phyloP scores from a whole-genome alignment of 2,888 invertebrate species.

The Crematogaster levior region DNA sequence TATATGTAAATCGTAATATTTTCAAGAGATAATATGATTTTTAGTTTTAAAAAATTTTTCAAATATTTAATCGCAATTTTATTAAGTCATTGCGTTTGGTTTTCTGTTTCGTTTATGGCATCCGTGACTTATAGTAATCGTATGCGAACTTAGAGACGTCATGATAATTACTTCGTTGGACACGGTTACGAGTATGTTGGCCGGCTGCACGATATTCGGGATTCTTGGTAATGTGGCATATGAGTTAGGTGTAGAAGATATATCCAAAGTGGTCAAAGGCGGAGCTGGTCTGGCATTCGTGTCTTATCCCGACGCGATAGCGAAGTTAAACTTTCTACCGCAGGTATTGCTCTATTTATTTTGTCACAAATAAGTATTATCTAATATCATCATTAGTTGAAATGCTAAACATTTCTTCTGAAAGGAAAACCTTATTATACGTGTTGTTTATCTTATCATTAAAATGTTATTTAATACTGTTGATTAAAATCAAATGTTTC shows the following conservation, averaged over 20 bases:
- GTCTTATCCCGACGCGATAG: conserved; percentile 94
- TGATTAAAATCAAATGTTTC: not conserved
- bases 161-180: conserved; percentile 93
- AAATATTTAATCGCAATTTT: not conserved
- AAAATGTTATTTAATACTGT: not conserved
- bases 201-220: conserved; percentile 94
- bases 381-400: not conserved
- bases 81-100: not conserved
- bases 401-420: too few species aligned
- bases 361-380: not conserved
- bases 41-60: not conserved
- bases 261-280: conserved; percentile 89
- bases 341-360: conserved; percentile 81
- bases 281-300: conserved; percentile 94
- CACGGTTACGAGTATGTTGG: conserved; percentile 93
- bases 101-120: not conserved
- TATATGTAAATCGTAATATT: not conserved
- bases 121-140: not conserved
- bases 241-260: conserved; percentile 88
- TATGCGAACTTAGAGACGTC: conserved; percentile 87
- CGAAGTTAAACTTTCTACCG: conserved; percentile 90
- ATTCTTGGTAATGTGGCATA: conserved; percentile 93
- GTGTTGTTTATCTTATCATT: not conserved
- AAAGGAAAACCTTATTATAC: not conserved
- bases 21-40: not conserved